Conservation (phyloP, 2,888 invertebrate species). For the Harmothoe impar region DNA sequence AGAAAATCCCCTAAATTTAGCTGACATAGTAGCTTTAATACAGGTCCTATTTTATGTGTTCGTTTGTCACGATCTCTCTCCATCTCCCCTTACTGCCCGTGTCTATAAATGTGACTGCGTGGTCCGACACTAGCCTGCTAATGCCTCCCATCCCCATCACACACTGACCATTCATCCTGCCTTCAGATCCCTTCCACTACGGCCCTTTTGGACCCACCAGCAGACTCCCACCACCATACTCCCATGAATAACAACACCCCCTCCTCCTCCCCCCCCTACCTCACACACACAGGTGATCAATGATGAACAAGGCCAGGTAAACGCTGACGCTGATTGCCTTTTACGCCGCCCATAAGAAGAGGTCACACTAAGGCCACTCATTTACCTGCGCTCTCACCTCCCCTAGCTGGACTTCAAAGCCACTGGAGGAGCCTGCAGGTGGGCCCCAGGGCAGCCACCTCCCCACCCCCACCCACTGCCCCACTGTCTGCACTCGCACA, state of each 20-base stretch:
- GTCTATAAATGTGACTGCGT: not conserved
- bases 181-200: too few relatives aligned
- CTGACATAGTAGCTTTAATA: too few relatives aligned
- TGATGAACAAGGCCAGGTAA: not conserved
- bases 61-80: not conserved
- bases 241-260: too few relatives aligned
- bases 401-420: not conserved
- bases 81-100: not conserved
- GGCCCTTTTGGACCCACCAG: too few relatives aligned
- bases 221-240: too few relatives aligned
- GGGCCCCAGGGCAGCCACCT: not conserved
- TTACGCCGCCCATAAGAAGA: conserved; percentile 27
- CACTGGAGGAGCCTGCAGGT: not conserved
- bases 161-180: not conserved
- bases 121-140: not conserved
- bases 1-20: too few relatives aligned
- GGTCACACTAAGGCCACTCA: not conserved
- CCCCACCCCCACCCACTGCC: not conserved
- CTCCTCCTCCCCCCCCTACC: too few relatives aligned
- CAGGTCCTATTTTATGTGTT: too few relatives aligned
- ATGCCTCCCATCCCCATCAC: not conserved
- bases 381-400: conserved; percentile 40
- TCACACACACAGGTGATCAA: not conserved
- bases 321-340: not conserved
- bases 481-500: not conserved